Conservation (phyloP, 2,888 invertebrate genomes). For the Cantharis rufa region DNA sequence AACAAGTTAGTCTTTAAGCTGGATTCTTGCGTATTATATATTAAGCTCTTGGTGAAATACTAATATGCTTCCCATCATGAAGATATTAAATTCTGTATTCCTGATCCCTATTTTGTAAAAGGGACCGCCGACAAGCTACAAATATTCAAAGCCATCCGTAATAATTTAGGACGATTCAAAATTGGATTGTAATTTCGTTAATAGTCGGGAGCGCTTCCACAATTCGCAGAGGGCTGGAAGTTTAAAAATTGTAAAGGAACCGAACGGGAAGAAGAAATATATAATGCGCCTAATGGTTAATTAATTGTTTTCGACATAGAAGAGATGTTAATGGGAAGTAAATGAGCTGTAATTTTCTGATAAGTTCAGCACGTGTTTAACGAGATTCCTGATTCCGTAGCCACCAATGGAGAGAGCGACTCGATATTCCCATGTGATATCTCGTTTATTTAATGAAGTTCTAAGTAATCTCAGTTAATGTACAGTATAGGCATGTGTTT, state of each 20-base stretch:
- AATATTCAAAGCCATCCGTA: background rate
- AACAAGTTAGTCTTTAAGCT: too few relatives aligned
- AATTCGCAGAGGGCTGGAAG: background rate
- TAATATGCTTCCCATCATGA: background rate
- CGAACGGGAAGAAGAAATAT: background rate
- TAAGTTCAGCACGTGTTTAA: slow-evolving; percentile 21
- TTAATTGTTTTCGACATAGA: background rate
- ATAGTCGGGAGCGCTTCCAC: background rate
- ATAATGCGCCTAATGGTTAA: background rate
- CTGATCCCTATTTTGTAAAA: background rate
- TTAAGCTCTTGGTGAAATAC: background rate
- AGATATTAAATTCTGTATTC: background rate
- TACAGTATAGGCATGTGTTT: slow-evolving; percentile 23
- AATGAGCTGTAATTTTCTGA: slow-evolving; percentile 23
- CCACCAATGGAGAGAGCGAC: slow-evolving; percentile 10
- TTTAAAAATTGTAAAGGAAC: background rate
- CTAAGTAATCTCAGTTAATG: slow-evolving; percentile 27
- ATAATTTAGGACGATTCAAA: background rate
- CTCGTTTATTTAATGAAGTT: slow-evolving; percentile 29
- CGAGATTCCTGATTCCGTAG: slow-evolving; percentile 15
- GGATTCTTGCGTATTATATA: background rate
- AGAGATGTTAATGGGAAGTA: background rate
- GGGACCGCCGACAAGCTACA: background rate
- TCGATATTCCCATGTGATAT: slow-evolving; percentile 28
- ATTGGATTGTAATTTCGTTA: background rate